Evolutionary conservation across 2,888 invertebrate genomes (phyloP), one percentile per base, ranked within the genome.

Genomic region (Ochropleura leucogaster): DNA sequence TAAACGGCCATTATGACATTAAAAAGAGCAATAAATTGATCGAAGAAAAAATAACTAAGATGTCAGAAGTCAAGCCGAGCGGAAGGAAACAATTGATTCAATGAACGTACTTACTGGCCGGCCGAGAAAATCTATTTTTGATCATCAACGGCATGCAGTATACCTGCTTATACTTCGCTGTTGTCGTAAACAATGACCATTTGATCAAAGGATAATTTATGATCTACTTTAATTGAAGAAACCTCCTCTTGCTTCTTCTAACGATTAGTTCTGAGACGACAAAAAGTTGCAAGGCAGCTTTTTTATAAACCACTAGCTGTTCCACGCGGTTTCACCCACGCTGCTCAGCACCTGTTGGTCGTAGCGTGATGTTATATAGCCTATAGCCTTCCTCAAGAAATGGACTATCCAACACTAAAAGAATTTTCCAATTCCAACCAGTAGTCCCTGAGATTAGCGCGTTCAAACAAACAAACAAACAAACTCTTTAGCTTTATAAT

Each of bases 31-130:
- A 81, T 89, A 85, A 88, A 87, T 87, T 85, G 75, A 83, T 81
- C 77, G 82, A 80, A 83, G 82, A 78, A 82, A 88, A 88, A 89
- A 88, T n/a, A 89, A 89, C 81, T 84, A 90, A 89, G 88, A 90
- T 87, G 85, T 81, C 84, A 82, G 57, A 70, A 67, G 83, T 83
- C 83, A 80, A 71, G 65, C 79, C 74, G 84, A 90, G 89, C 93
- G 95, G 96, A 95, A 95, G 93, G 92, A 94, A 94, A 91, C 95
- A 95, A 96, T 95, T 95, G 94, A 91, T 80, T 85, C 93, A 93
- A 94, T 94, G 88, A 92, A 88, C 86, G 84, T 87, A 87, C 84
- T 84, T 74, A 83, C 87, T 74, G 82, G 72, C 82, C 81, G 85
- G 85, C 81, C 79, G 79, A 87, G 88, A 78, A 84, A 79, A 87